Evolutionary conservation across 2,888 invertebrate genomes (phyloP).

Genomic region (Zootermopsis nevadensis): DNA sequence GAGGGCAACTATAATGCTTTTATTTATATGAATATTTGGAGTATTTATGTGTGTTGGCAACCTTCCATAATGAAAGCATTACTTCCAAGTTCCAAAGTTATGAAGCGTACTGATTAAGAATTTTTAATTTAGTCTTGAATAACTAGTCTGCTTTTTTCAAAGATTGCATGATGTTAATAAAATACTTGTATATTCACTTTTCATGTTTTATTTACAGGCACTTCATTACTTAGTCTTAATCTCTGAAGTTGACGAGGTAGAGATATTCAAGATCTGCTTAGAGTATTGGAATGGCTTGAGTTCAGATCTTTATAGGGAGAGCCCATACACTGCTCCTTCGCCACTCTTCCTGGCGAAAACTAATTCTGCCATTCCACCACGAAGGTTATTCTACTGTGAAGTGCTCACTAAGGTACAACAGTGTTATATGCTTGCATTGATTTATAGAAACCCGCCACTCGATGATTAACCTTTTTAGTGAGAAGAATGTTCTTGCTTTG

Average conservation of each 20-base stretch:
- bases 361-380: slow-evolving; percentile 62
- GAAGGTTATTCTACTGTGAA: slow-evolving; percentile 81
- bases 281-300: slow-evolving; percentile 98
- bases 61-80: too few relatives aligned
- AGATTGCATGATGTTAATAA: too few relatives aligned
- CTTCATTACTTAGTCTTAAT: slow-evolving; percentile 89
- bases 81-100: too few relatives aligned
- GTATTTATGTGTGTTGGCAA: too few relatives aligned
- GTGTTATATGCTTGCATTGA: too few relatives aligned
- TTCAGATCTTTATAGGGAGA: slow-evolving; percentile 91
- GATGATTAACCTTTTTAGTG: too few relatives aligned
- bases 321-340: slow-evolving; percentile 73
- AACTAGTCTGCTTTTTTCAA: too few relatives aligned
- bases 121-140: background rate
- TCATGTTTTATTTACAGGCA: slow-evolving; percentile 63
- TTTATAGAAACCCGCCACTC: too few relatives aligned
- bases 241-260: slow-evolving; percentile 98
- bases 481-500: too few relatives aligned
- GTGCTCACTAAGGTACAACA: slow-evolving; percentile 76
- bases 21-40: too few relatives aligned
- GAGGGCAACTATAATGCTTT: too few relatives aligned
- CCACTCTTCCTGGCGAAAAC: slow-evolving; percentile 56
- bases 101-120: too few relatives aligned
- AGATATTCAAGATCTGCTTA: slow-evolving; percentile 99
- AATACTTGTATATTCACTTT: background rate